Conservation (phyloP, 2,113 vertebrate genomes). For the Oriolus oriolus region DNA sequence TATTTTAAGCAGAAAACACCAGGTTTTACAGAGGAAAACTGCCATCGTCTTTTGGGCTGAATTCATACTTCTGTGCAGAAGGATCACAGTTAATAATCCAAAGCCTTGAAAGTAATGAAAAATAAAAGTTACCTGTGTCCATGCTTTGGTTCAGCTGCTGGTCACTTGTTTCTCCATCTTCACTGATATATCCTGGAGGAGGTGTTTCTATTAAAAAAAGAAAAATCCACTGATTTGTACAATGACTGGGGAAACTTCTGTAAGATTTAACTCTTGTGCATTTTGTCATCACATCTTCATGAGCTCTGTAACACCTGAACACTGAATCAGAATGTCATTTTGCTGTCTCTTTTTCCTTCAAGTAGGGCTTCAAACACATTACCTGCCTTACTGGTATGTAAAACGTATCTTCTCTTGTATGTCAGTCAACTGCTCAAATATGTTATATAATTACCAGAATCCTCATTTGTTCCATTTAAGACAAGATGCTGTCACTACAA, state of each 20-base stretch:
- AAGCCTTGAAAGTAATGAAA: background rate
- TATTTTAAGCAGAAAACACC: background rate
- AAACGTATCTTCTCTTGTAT: background rate
- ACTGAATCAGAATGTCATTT: background rate
- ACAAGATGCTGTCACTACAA: background rate
- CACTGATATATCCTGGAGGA: conserved; percentile 97
- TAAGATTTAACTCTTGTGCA: background rate
- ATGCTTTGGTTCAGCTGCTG: conserved; percentile 99
- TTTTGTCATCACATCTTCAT: background rate
- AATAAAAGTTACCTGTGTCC: conserved; percentile 84
- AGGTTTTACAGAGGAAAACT: background rate
- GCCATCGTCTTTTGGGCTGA: background rate
- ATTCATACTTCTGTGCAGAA: background rate
- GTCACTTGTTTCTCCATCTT: conserved; percentile 97
- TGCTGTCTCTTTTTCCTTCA: background rate
- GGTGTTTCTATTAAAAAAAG: conserved; percentile 83
- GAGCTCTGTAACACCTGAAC: background rate
- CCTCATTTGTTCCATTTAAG: background rate
- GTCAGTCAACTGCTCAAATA: background rate
- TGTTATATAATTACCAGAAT: background rate
- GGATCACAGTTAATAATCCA: background rate
- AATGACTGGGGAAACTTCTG: background rate
- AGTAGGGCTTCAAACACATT: background rate
- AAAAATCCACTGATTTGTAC: background rate
- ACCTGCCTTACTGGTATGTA: background rate